A percentile compares a stretch with the other conserved stretches of the same genome.
These are phyloP conservation scores for Zaprionus nigranus DNA, from an alignment of 1,140 invertebrate genomes.

Conservation along the genomic window DNA sequence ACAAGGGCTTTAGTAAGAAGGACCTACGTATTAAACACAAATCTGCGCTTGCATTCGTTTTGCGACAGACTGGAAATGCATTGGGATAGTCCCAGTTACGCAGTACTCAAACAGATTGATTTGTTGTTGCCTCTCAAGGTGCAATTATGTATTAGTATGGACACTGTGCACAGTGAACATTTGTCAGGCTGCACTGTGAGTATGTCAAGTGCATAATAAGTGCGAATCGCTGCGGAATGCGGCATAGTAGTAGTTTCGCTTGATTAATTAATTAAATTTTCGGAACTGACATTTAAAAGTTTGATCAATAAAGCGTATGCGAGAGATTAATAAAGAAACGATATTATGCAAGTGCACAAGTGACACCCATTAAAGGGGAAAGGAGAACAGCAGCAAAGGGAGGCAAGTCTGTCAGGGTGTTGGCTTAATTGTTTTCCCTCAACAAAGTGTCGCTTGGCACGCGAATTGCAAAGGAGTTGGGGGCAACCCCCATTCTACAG, in stretches of 20 bases:
- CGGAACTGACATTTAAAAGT: conserved; percentile 63
- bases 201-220: conserved; percentile 31
- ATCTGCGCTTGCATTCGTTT: background rate
- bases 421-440: conserved; percentile 59
- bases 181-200: conserved; percentile 39
- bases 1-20: background rate
- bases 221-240: conserved; percentile 34
- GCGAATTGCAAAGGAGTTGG: conserved; percentile 49
- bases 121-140: conserved; percentile 11
- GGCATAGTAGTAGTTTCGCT: conserved; percentile 35
- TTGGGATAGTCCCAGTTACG: background rate
- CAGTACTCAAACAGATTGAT: background rate
- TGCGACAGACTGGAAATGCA: background rate
- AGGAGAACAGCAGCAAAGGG: background rate
- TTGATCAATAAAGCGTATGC: conserved; percentile 71
- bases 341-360: conserved; percentile 8
- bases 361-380: background rate
- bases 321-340: conserved; percentile 63
- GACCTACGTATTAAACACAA: background rate
- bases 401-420: conserved; percentile 47
- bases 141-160: conserved; percentile 54
- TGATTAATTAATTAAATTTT: conserved; percentile 74
- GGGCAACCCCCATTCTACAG: conserved; percentile 42
- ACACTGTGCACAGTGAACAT: conserved; percentile 30
- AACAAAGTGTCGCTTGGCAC: conserved; percentile 74